Evolutionary conservation across 2,797 vertebrate genomes (phyloP), one percentile per base, ranked within the genome.

Genomic region (Sphaeramia orbicularis): DNA sequence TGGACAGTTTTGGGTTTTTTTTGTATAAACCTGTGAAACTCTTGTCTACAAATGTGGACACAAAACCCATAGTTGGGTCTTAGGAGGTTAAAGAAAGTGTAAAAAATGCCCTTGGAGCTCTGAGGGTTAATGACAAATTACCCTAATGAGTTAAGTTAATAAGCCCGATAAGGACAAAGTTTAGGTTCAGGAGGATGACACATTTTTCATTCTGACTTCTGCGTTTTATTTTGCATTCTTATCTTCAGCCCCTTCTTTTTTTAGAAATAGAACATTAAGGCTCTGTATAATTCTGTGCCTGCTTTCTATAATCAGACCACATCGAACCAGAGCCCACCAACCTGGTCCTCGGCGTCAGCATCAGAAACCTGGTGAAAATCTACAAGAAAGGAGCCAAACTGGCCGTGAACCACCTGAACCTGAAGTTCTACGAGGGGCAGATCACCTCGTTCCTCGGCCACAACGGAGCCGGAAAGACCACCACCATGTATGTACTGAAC

Each of bases 401-500:
- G 0, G 96, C 96, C 0, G 89, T 99, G 58, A 93, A 95, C 0
- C 95, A 96, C 27, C 95, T 99, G 40, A 97, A 93, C 88, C 90
- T 98, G 52, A 95, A 96, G 88, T 97, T 98, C 89, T 97, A 95
- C 0, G 93, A 96, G 77, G 95, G 94, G 1, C 96, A 97, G 80
- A 96, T 98, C 90, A 97, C 97, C 0, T 96, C 96, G 12, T 96
- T 99, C 71, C 91, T 98, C 36, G 96, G 97, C 15, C 96, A 96
- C 91, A 99, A 97, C 0, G 96, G 96, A 0, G 96, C 97, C 0
- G 96, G 97, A 18, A 98, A 98, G 91, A 98, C 96, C 50, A 98
- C 96, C 37, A 97, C 95, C 0, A 94, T 98, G 96, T 99, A 90
- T 95, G 95, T 24, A 16, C 15, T 38, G 10, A 16, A n/a, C 30